Evolutionary conservation across 2,113 vertebrate genomes (phyloP).

Genomic region (Cinclus mexicanus): DNA sequence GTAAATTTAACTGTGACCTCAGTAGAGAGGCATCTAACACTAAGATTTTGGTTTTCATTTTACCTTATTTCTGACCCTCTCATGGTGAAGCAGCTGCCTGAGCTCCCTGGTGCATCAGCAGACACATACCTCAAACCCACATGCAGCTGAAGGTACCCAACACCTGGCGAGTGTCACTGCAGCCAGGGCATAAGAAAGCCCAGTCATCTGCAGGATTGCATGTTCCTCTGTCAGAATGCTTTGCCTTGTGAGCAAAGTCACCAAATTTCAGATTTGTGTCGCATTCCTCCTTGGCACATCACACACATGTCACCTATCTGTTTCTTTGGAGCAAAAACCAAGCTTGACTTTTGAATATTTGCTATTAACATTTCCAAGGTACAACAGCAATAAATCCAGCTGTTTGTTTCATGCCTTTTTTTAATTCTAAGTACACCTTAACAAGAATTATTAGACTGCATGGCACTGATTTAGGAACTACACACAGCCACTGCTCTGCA

Average conservation of each 20-base stretch:
- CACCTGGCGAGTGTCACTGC: background rate
- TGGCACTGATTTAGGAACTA: background rate
- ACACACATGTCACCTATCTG: background rate
- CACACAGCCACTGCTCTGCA: background rate
- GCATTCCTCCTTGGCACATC: background rate
- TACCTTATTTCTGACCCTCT: constrained; percentile 29
- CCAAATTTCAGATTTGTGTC: background rate
- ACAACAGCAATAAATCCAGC: background rate
- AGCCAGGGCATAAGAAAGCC: background rate
- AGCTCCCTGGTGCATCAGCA: rapidly evolving
- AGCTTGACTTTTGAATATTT: background rate
- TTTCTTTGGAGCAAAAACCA: background rate
- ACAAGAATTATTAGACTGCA: background rate
- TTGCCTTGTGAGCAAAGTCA: background rate
- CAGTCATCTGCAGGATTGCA: background rate
- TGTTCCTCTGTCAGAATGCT: background rate
- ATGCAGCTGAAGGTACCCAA: background rate
- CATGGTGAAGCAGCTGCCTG: background rate
- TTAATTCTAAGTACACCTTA: background rate
- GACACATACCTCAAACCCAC: background rate
- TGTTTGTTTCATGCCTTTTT: background rate
- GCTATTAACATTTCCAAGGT: background rate
- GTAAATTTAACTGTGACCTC: constrained; percentile 44
- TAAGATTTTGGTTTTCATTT: constrained; percentile 10
- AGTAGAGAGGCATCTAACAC: constrained; percentile 41